Evolutionary conservation across 2,113 vertebrate species (phyloP).

Genomic region (Hystrix brachyura): DNA sequence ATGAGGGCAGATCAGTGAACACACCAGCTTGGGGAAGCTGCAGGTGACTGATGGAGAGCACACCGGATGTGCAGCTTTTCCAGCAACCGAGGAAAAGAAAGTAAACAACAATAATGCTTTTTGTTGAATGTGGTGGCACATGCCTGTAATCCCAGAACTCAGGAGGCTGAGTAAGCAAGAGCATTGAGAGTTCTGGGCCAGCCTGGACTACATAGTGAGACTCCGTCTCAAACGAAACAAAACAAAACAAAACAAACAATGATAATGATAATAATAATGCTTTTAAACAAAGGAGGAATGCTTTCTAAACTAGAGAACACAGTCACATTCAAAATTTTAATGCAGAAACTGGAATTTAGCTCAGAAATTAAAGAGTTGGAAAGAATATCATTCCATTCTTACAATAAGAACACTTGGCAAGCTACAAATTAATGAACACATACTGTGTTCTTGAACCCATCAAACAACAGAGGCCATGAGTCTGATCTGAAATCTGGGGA

Average conservation of each 20-base stretch:
- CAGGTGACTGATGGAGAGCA: neutral
- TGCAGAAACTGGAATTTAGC: neutral
- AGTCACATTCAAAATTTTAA: neutral
- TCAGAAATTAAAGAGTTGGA: neutral
- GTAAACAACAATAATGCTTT: neutral
- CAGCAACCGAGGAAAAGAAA: neutral
- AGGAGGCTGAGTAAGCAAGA: neutral
- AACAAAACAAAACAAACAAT: neutral
- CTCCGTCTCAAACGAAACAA: neutral
- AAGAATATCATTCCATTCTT: neutral
- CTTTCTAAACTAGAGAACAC: neutral
- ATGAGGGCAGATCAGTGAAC: neutral
- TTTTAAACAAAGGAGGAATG: neutral
- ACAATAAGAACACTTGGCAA: neutral
- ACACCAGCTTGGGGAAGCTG: neutral
- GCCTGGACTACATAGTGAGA: neutral
- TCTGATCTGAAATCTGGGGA: neutral
- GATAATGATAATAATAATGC: neutral
- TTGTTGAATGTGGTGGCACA: neutral
- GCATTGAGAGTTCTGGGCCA: neutral
- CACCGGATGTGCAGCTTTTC: neutral
- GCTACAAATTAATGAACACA: neutral
- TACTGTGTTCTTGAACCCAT: neutral
- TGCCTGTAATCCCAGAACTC: neutral
- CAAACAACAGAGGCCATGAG: neutral